Evolutionary conservation across 92 coral and sea anemone genomes (phyloP), one percentile per base, ranked within the genome.

Genomic region (Muricea muricata): DNA sequence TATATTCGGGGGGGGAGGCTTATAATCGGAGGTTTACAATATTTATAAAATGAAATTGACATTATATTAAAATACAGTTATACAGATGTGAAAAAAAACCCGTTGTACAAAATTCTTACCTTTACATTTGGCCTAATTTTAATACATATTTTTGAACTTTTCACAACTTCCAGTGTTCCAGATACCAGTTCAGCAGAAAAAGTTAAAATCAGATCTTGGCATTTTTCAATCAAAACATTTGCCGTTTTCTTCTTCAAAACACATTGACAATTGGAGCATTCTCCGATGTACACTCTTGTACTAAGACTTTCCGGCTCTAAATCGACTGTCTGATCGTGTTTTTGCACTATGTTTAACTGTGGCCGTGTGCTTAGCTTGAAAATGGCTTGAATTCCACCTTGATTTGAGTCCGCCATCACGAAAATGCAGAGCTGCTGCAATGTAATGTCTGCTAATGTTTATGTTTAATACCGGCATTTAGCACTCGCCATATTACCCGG

Each of bases 151-250:
- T 93, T 96, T 54, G 86, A 86, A 75, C 98, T 90, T 20, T 89
- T 81, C 29, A 96, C 72, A 54, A 96, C 48, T 75, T 96, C 99
- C 60, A 94, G 78, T 71, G 91, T 89, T 8, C 99, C 99, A 65
- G 97, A 79, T 24, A 93, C 47, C 26, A 93, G 79, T 11, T 91
- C 66, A 46, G 79, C 84, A 26, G 87, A 84, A 31, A 93, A 67
- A 80, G 91, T 91, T n/a, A 96, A 82, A 14, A 92, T 91, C 78
- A 95, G 84, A 76, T 96, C 93, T 26, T 84, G 74, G 63, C 99
- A 96, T 35, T 92, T 88, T 65, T 96, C 93, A 14, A 96, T 81
- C 39, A 94, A 82, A 35, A 96, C 79, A 83, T 96, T 96, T 24
- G 93, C 93, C 21, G 97, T 94, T 65, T 96, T 96, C 65, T 91